Conservation (phyloP, 2,797 vertebrate genomes). For the Taeniopygia guttata region DNA sequence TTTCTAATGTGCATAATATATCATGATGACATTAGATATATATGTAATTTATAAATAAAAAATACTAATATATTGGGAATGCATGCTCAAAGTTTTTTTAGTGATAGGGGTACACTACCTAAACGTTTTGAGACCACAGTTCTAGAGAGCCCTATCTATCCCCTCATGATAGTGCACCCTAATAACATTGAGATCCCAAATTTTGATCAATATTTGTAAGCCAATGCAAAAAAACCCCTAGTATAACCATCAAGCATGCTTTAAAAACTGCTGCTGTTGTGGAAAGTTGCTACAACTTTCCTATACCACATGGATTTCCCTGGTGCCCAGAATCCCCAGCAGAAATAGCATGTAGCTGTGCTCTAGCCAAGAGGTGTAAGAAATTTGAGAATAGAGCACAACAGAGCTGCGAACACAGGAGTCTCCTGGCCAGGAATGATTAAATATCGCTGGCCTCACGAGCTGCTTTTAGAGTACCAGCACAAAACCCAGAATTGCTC, state of each 20-base stretch:
- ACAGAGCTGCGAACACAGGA: not conserved
- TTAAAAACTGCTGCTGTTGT: not conserved
- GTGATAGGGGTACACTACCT: not conserved
- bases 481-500: not conserved
- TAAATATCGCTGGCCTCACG: not conserved
- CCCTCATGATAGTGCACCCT: not conserved
- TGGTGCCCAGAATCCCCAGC: not conserved
- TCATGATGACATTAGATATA: not conserved
- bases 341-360: not conserved
- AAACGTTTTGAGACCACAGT: not conserved
- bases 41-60: not conserved
- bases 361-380: not conserved
- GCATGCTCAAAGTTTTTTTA: not conserved
- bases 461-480: not conserved
- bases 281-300: not conserved
- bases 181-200: not conserved
- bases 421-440: not conserved
- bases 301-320: not conserved
- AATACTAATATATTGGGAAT: too few relatives aligned
- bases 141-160: not conserved
- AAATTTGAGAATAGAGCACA: not conserved
- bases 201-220: not conserved
- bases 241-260: not conserved
- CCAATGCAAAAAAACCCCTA: accelerated
- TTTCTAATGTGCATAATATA: not conserved